These are phyloP conservation scores for Sinopyrophorus schimmeli DNA, from an alignment of 2,888 invertebrate species.

Conservation along the genomic window DNA sequence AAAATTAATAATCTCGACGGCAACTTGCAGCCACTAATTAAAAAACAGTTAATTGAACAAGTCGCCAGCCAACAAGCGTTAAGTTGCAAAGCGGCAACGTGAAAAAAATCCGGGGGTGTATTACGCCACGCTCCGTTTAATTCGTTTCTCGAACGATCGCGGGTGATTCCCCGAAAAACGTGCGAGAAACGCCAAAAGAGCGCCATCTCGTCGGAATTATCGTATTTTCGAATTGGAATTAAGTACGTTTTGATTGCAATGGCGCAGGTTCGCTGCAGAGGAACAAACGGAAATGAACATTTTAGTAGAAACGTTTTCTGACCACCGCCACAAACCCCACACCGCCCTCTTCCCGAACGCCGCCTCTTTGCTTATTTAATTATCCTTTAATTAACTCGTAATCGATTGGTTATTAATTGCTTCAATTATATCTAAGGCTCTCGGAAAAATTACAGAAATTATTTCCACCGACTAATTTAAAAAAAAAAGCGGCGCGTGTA, in stretches of 20 bases:
- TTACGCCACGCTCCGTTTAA: conserved; percentile 2
- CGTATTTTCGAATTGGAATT: background rate
- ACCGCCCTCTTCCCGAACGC: conserved; percentile 30
- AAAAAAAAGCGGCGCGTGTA: no score
- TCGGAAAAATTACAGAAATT: no score
- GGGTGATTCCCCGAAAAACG: conserved; percentile 12
- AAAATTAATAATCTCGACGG: conserved; percentile 19
- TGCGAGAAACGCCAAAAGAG: background rate
- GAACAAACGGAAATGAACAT: conserved; percentile 39
- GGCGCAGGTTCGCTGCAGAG: conserved; percentile 16
- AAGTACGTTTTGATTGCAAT: conserved; percentile 2
- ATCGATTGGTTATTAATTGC: no score
- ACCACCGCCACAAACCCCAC: conserved; percentile 31
- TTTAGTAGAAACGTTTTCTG: conserved; percentile 31
- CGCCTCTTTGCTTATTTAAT: conserved; percentile 18
- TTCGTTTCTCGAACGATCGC: conserved; percentile 7
- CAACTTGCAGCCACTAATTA: conserved; percentile 21
- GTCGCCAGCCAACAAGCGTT: no score
- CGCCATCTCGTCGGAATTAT: background rate
- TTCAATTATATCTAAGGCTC: no score
- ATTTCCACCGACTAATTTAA: no score
- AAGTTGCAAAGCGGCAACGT: conserved; percentile 12
- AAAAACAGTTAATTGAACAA: conserved; percentile 27
- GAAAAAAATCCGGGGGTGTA: conserved; percentile 6
- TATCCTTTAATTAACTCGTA: no score